Evolutionary conservation across 2,797 vertebrate species (phyloP).

Genomic region (Pyrocephalus nanus): DNA sequence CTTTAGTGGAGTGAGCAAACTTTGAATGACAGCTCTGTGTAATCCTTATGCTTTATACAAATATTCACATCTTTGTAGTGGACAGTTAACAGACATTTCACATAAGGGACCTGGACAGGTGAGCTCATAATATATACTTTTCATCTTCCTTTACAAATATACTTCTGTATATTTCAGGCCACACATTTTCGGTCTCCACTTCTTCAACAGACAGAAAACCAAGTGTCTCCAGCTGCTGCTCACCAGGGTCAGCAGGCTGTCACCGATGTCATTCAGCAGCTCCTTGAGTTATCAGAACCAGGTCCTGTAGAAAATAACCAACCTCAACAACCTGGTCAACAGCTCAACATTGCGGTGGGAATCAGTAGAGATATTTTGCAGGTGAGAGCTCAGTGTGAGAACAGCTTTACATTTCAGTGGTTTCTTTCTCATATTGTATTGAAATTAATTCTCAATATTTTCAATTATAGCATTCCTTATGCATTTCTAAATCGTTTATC

Average conservation of each 20-base stretch:
- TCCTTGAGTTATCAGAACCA: slow-evolving; percentile 94
- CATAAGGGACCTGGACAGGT: background rate
- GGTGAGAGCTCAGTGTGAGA: slow-evolving; percentile 72
- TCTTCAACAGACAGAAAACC: slow-evolving; percentile 75
- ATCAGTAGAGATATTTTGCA: slow-evolving; percentile 97
- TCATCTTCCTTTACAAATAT: background rate
- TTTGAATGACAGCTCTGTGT: background rate
- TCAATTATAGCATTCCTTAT: background rate
- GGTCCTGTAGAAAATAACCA: slow-evolving; percentile 85
- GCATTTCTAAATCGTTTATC: background rate
- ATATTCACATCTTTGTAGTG: background rate
- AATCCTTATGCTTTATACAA: background rate
- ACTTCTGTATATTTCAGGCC: slow-evolving; percentile 65
- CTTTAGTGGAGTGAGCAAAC: background rate
- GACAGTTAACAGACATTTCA: background rate
- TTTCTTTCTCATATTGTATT: background rate
- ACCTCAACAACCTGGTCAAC: slow-evolving; percentile 81
- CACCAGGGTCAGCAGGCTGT: slow-evolving; percentile 82
- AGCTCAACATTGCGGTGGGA: slow-evolving; percentile 88
- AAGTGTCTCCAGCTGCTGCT: slow-evolving; percentile 56
- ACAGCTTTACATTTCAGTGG: background rate
- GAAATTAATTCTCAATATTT: background rate
- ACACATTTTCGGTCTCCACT: slow-evolving; percentile 74
- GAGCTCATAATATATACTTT: background rate
- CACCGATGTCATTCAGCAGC: slow-evolving; percentile 96